Percentiles rank a stretch among this genome's conserved stretches.
phyloP scores from a whole-genome alignment of 2,888 invertebrate genomes.

The Eupithecia dodoneata region DNA sequence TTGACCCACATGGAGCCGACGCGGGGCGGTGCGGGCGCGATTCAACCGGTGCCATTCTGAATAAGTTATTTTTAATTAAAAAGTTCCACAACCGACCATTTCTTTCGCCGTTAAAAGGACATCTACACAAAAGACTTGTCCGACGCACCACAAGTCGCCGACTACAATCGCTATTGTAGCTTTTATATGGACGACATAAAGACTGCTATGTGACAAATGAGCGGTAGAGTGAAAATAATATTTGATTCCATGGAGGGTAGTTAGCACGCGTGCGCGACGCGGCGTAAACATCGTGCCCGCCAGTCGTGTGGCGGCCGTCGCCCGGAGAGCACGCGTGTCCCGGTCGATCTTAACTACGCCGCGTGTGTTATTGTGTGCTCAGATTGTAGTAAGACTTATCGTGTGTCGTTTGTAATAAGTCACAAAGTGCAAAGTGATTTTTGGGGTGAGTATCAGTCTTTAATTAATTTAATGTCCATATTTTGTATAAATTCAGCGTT shows the following conservation, averaged over 20 bases:
- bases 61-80: slow-evolving; percentile 44
- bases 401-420: slow-evolving; percentile 50
- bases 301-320: slow-evolving; percentile 66
- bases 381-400: slow-evolving; percentile 48
- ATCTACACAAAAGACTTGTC: slow-evolving; percentile 37
- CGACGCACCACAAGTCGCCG: slow-evolving; percentile 25
- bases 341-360: slow-evolving; percentile 46
- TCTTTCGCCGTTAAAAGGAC: slow-evolving; percentile 41
- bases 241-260: slow-evolving; percentile 59
- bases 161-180: slow-evolving; percentile 34
- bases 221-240: slow-evolving; percentile 39
- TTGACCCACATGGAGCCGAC: slow-evolving; percentile 31
- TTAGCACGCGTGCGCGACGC: slow-evolving; percentile 66
- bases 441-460: slow-evolving; percentile 56
- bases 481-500: slow-evolving; percentile 30
- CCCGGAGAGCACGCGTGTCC: slow-evolving; percentile 51
- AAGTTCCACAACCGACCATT: slow-evolving; percentile 35
- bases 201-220: slow-evolving; percentile 41
- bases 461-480: slow-evolving; percentile 1
- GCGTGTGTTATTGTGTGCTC: slow-evolving; percentile 67
- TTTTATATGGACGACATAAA: slow-evolving; percentile 45
- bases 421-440: slow-evolving; percentile 55
- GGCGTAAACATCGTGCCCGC: slow-evolving; percentile 71
- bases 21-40: slow-evolving; percentile 10
- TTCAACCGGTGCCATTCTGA: slow-evolving; percentile 29